Evolutionary conservation across 2,113 vertebrate species (phyloP).

Genomic region (Platichthys stellatus): DNA sequence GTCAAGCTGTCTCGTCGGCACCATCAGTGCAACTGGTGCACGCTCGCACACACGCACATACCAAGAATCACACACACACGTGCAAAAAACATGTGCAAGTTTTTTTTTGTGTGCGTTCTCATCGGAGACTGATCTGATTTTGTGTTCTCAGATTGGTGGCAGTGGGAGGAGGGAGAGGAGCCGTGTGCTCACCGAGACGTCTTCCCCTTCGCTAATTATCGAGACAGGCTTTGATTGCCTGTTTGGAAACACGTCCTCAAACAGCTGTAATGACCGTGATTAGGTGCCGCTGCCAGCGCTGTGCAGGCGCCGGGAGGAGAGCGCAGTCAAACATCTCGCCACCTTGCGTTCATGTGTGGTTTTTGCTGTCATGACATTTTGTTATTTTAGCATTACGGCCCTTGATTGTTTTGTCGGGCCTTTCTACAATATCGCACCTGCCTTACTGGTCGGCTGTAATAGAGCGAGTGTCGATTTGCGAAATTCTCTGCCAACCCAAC

Average conservation of each 20-base stretch:
- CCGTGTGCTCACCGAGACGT: constrained; percentile 67
- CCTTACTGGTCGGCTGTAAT: no score
- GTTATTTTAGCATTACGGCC: no score
- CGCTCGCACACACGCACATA: constrained; percentile 32
- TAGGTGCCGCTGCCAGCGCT: constrained; percentile 74
- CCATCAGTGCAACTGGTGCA: constrained; percentile 66
- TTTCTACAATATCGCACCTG: no score
- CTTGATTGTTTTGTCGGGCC: no score
- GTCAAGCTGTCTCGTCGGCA: constrained; percentile 81
- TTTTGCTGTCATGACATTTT: constrained; percentile 33
- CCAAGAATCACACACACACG: neutral
- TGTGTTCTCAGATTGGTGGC: constrained; percentile 71
- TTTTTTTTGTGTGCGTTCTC: constrained; percentile 22
- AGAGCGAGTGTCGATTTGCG: no score
- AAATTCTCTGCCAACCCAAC: no score
- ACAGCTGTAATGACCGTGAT: constrained; percentile 84
- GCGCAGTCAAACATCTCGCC: constrained; percentile 51
- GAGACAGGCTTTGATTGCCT: constrained; percentile 84
- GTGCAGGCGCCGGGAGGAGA: constrained; percentile 38
- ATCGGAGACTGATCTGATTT: constrained; percentile 72
- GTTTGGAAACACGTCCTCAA: constrained; percentile 86
- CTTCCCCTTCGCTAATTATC: constrained; percentile 82
- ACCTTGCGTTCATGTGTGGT: constrained; percentile 51
- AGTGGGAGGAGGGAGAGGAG: constrained; percentile 65
- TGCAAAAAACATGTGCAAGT: constrained; percentile 31